phyloP scores from a whole-genome alignment of 2,797 vertebrate genomes.

The Bradypodion ventrale region DNA sequence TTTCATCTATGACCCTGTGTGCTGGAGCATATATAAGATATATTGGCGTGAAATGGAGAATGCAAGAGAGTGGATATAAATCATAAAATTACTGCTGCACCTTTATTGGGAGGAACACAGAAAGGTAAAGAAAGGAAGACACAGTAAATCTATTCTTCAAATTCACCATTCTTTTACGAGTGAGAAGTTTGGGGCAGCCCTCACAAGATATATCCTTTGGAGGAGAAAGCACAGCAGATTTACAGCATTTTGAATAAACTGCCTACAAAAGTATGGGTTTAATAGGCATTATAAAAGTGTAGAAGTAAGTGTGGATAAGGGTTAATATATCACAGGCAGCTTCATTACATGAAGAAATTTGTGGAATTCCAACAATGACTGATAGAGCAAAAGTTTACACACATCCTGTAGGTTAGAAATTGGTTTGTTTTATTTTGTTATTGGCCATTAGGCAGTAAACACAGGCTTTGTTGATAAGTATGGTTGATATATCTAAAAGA shows the following conservation, averaged over 20 bases:
- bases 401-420: no score
- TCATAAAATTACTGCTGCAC: slow-evolving; percentile 30
- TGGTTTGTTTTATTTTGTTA: no score
- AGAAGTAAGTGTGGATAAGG: not conserved
- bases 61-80: slow-evolving; percentile 27
- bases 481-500: no score
- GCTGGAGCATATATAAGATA: slow-evolving; percentile 24
- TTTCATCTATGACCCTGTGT: slow-evolving; percentile 32
- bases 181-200: not conserved
- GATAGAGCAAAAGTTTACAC: no score
- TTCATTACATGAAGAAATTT: no score
- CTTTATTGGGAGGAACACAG: slow-evolving; percentile 18
- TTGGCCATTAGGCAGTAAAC: no score
- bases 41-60: slow-evolving; percentile 23
- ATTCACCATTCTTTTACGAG: not conserved
- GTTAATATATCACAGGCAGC: no score
- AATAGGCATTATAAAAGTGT: not conserved
- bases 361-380: no score
- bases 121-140: slow-evolving; percentile 10
- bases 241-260: not conserved
- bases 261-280: not conserved
- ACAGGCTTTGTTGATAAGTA: no score
- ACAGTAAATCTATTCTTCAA: slow-evolving; percentile 11
- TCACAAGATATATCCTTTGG: not conserved
- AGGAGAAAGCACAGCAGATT: not conserved